These are phyloP conservation scores for Pteronotus mesoamericanus DNA, from an alignment of 2,797 vertebrate species.

Conservation along the genomic window DNA sequence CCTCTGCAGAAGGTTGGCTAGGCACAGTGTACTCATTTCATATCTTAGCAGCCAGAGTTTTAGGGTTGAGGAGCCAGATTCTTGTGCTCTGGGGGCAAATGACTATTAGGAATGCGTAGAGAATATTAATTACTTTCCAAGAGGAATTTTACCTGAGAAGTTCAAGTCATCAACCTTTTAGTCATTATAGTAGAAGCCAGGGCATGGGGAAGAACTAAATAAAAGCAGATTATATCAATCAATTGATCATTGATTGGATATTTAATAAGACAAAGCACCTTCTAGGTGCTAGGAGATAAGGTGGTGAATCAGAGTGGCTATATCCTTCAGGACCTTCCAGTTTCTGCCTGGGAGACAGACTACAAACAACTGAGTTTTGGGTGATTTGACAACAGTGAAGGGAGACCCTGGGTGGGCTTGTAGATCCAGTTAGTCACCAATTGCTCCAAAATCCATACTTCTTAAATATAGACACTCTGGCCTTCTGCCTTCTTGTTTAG, in stretches of 20 bases:
- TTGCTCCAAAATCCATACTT: not conserved
- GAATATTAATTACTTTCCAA: slow-evolving; percentile 2
- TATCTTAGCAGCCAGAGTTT: not conserved
- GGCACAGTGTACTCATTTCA: not conserved
- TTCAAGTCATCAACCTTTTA: not conserved
- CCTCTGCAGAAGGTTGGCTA: not conserved
- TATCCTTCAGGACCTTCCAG: not conserved
- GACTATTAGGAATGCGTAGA: slow-evolving; percentile 16
- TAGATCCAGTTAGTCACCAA: not conserved
- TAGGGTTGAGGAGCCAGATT: not conserved
- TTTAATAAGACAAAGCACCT: not conserved
- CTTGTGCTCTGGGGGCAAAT: not conserved
- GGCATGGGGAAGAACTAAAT: not conserved
- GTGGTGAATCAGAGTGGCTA: not conserved
- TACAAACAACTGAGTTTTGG: not conserved
- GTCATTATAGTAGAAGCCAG: not conserved
- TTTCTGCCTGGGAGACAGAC: not conserved
- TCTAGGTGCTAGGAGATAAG: not conserved
- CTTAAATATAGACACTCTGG: not conserved
- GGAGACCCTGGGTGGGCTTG: not conserved
- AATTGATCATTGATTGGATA: not conserved
- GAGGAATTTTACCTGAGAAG: slow-evolving; percentile 31
- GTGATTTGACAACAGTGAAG: not conserved
- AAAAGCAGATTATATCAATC: not conserved
- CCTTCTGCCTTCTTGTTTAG: not conserved